Evolutionary conservation across 2,888 invertebrate genomes (phyloP), one percentile per base, ranked within the genome.

Genomic region (Drosophila cracens): DNA sequence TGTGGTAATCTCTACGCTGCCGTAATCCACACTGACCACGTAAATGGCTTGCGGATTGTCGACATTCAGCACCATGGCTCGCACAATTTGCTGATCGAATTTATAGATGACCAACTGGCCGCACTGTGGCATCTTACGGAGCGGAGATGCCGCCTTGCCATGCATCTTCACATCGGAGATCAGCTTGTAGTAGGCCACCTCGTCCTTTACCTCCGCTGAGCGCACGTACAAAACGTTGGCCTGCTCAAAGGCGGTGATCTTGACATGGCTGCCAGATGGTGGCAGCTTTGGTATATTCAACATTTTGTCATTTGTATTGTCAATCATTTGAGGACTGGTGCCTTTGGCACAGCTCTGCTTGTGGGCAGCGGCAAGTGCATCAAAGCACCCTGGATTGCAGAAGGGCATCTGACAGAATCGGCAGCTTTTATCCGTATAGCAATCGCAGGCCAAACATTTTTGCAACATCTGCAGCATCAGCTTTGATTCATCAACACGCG

Each of bases 221-320:
- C 92, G 91, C 29, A 93, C 77, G 54, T 91, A 92, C 3, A 92
- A 81, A 5, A 92, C 79, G 68, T 92, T 92, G 4, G 89, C 83
- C 65, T 92, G 92, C 11, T 83, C 82, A n/a, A 93, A 90, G 0
- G 92, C 76, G 0, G 92, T 92, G 11, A 93, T 83, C 10, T 82
- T 76, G 0, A 92, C 92, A 21, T 48, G 70, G n/a, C 72, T 68
- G 1, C 92, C 91, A 0, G 81, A 78, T 0, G 69, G 66, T 2
- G 92, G 92, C 49, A 92, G 10, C 61, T 59, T 75, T n/a, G 49
- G 25, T 16, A 52, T 57, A 7, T n/a, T 10, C 10, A 59, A 67
- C 49, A 66, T 33, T 2, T 25, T 25, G 21, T 40, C 16, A 31
- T 40, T 58, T 3, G 21, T n/a, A 40, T 67, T 52, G 11, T 66